Percentiles rank a stretch among this genome's conserved stretches.
Evolutionary conservation across 2,888 invertebrate genomes (phyloP).

Genomic region (Stratiomys singularior): DNA sequence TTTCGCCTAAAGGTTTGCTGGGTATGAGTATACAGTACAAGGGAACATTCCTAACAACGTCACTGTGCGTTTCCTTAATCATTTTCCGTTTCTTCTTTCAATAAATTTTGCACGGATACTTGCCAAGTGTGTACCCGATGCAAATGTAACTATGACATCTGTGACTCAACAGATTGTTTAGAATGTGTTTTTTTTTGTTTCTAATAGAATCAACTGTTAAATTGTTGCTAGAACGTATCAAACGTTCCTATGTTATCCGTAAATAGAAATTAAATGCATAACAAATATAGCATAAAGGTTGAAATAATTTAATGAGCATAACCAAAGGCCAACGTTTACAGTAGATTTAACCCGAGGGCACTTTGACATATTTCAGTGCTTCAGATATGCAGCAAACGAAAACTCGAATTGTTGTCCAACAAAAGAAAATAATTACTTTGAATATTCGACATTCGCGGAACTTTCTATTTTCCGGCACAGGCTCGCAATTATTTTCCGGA

Average conservation of each 20-base stretch:
- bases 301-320: too few species aligned
- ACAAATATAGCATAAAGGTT: too few species aligned
- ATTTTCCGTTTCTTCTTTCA: not conserved
- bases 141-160: not conserved
- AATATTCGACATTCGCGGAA: not conserved
- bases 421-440: not conserved
- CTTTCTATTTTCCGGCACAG: not conserved
- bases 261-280: too few species aligned
- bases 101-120: not conserved
- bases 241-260: too few species aligned
- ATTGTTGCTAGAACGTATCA: too few species aligned
- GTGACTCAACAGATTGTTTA: too few species aligned
- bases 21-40: slow-evolving; percentile 23
- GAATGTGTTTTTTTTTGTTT: too few species aligned
- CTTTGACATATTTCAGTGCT: not conserved
- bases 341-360: not conserved
- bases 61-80: slow-evolving; percentile 37
- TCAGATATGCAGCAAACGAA: not conserved
- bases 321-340: too few species aligned
- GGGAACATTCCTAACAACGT: slow-evolving; percentile 42
- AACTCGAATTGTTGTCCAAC: not conserved
- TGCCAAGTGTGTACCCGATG: not conserved
- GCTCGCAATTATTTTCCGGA: not conserved
- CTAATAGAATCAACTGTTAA: too few species aligned
- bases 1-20: not conserved